Base-by-base conservation (phyloP, 2,113 vertebrate genomes). In the Semicossyphus pulcher region DNA sequence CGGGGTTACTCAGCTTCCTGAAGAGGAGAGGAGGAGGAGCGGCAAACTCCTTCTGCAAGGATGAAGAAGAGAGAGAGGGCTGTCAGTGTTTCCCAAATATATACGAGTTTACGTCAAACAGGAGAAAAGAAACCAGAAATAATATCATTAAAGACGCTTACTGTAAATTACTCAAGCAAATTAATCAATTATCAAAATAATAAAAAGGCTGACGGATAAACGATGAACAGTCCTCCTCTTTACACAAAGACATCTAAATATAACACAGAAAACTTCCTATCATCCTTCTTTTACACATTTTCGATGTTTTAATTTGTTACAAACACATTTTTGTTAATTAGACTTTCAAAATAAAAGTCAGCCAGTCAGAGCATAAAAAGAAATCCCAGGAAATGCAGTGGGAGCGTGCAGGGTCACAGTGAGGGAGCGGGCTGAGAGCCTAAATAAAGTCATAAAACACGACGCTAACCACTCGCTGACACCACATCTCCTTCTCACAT, bases 1-100 rank as follows among this genome's bases (percentile, higher is more conserved):
- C 97, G 23, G 97, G 97, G 86, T 98, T 98, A 86, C 97, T 98
- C 72, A 98, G 92, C 83, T 99, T 99, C 89, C 97, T 94, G 91
- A 96, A 98, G 4, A 95, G 93, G 80, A 98, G 92, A 0, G 95
- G 93, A 86, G 96, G 91, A 2, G 96, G 93, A 52, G 91, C 92
- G 4, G 90, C 86, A 75, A 93, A 81, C 75, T 95, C 89, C 85
- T 95, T 96, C 97, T 97, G 86, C 7, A 36, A 18, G 41, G 29
- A 67, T 2, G 37, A 4, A 25, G 45, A 61, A 10, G 51, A 14
- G 14, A 26, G 14, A 26, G 42, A 14, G 25, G 14, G 4, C 12
- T 51, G 41, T n/a, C n/a, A n/a, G n/a, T n/a, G n/a, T n/a, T n/a
- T n/a, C n/a, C n/a, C n/a, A n/a, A n/a, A n/a, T n/a, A n/a, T n/a